A percentile compares a stretch with the other conserved stretches of the same genome.
phyloP scores from a whole-genome alignment of 2,797 vertebrate genomes.

The Gymnoscopelus microlampas region DNA sequence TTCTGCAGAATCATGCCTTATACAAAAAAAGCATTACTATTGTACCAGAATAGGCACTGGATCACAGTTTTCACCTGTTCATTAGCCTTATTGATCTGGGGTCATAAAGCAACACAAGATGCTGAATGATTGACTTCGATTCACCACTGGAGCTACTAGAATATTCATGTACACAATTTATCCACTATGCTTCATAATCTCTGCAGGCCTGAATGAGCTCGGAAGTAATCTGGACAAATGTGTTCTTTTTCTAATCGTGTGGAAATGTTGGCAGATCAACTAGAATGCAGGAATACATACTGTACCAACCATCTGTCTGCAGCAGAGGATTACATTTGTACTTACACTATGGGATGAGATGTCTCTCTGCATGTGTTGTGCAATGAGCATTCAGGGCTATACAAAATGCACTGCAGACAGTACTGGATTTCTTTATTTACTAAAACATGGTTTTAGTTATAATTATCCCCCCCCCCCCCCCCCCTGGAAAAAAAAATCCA shows the following conservation, averaged over 20 bases:
- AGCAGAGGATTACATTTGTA: constrained; percentile 62
- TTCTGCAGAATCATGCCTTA: too few species aligned
- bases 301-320: constrained; percentile 70
- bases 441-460: too few species aligned
- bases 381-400: constrained; percentile 4
- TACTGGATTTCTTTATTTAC: too few species aligned
- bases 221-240: constrained; percentile 43
- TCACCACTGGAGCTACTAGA: neutral
- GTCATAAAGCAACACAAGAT: neutral
- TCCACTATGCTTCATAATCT: constrained; percentile 21
- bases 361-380: constrained; percentile 29
- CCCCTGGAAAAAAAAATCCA: constrained; percentile 15
- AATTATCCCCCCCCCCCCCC: too few species aligned
- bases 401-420: constrained; percentile 21
- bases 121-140: constrained; percentile 10
- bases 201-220: constrained; percentile 15
- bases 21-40: neutral
- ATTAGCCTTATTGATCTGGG: constrained; percentile 14
- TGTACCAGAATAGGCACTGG: constrained; percentile 3
- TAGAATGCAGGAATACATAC: constrained; percentile 50
- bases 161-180: constrained; percentile 14
- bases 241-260: constrained; percentile 50
- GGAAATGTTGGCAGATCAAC: constrained; percentile 50
- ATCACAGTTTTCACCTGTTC: neutral
- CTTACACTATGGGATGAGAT: constrained; percentile 30